Percentiles rank a stretch among this genome's conserved stretches.
Conservation (phyloP, 2,888 invertebrate species). For the Torymus texanus region DNA sequence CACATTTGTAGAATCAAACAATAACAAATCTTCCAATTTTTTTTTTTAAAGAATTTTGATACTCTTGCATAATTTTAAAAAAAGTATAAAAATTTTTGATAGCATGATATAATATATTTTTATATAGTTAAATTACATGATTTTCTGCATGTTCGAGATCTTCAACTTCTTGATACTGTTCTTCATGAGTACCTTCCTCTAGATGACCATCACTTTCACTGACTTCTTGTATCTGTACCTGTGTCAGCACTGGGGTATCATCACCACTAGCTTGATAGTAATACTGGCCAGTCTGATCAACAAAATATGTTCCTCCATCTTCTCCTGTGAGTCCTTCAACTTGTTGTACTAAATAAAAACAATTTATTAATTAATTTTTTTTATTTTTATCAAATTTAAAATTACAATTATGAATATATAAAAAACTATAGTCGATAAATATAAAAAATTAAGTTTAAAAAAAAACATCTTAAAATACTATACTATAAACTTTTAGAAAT, state of each 20-base stretch:
- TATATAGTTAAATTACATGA: conserved; percentile 67
- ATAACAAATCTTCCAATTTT: no score
- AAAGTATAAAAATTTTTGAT: neutral
- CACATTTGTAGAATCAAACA: no score
- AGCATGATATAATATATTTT: conserved; percentile 1
- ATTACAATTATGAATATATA: neutral
- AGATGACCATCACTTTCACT: conserved; percentile 70
- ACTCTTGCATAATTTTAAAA: no score
- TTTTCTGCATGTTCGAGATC: conserved; percentile 77
- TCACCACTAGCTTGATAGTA: conserved; percentile 86
- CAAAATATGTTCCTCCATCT: conserved; percentile 85
- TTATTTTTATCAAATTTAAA: neutral
- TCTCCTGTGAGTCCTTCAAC: conserved; percentile 75
- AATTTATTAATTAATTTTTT: neutral
- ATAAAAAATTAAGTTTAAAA: neutral
- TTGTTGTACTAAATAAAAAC: conserved; percentile 69
- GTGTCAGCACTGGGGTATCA: conserved; percentile 80
- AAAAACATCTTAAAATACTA: neutral
- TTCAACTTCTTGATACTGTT: conserved; percentile 73
- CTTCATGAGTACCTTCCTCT: conserved; percentile 71
- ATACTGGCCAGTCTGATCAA: conserved; percentile 88
- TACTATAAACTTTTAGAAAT: neutral
- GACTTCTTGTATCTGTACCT: conserved; percentile 77
- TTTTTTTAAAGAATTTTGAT: no score
- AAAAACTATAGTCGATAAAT: neutral